Evolutionary conservation across 2,797 vertebrate species (phyloP), one percentile per base, ranked within the genome.

Genomic region (Ataeniobius toweri): DNA sequence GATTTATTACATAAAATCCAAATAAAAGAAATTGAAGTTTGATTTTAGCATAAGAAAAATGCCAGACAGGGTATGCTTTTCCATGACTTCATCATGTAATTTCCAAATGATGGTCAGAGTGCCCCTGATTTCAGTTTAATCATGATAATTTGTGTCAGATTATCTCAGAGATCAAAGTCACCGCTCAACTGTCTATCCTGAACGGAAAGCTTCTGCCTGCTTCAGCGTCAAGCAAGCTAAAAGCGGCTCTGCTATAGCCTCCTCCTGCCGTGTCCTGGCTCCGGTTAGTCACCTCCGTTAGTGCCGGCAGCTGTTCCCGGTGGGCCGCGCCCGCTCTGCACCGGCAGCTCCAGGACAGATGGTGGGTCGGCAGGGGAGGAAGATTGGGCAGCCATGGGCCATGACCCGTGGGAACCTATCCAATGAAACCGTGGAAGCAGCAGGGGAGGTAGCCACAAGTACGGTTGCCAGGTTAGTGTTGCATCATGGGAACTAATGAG

Each of bases 381-480:
- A 26, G 63, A 73, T 70, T 74, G 78, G 70, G 73, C 80, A 28
- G 86, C 28, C 14, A 41, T 8, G 76, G 87, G 80, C 79, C 79
- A 20, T 78, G 85, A 86, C 90, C 90, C 91, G 69, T 8, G 89
- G 89, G 90, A 90, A 77, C 76, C 36, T 2, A 82, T 90, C 92
- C 90, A 92, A 91, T 79, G 84, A 91, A 85, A 88, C 71, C 18
- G 22, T 12, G 58, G 79, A 78, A 13, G 26, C 81, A 73, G 80
- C 87, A 2, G 88, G 89, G 85, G 91, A 89, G 87, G 83, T 91
- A 91, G 90, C 89, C 83, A 84, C 77, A 75, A 89, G 90, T 91
- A 89, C 77, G 79, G 92, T 93, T 93, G 92, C 91, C 91, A 92
- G 85, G 93, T 82, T 78, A 71, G 78, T 46, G 73, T 81, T 83